A percentile compares a stretch with the other conserved stretches of the same genome.
Evolutionary conservation across 2,113 vertebrate genomes (phyloP).

Genomic region (Pangasianodon gigas): DNA sequence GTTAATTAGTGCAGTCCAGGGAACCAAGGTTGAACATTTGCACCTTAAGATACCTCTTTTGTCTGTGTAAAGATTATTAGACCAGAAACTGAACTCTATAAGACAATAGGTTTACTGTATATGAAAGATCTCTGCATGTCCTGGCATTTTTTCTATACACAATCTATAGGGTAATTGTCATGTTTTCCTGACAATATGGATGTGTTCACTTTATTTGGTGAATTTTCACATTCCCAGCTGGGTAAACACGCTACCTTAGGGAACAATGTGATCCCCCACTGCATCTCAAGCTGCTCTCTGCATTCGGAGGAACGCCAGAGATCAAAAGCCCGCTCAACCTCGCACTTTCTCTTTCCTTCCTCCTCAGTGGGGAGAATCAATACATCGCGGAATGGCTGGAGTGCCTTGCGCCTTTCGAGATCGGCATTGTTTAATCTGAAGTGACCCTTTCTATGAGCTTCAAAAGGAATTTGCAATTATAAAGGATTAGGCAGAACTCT

Average conservation of each 20-base stretch:
- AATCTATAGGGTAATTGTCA: too few relatives aligned
- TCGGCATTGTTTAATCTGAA: constrained; percentile 26
- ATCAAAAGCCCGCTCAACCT: constrained; percentile 1
- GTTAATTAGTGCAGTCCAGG: neutral
- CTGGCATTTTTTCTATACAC: neutral
- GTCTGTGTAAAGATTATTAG: neutral
- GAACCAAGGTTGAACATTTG: neutral
- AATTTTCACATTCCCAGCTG: constrained; percentile 1
- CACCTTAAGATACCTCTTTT: neutral
- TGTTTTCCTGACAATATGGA: neutral
- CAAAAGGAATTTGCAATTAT: constrained; percentile 8
- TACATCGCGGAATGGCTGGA: constrained; percentile 1
- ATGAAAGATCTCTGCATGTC: neutral
- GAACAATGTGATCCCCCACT: constrained; percentile 10
- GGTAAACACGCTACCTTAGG: constrained; percentile 26
- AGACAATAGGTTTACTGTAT: neutral
- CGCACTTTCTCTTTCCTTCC: constrained; percentile 12
- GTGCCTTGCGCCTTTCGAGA: constrained; percentile 16
- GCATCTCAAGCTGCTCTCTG: constrained; percentile 24
- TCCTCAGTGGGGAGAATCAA: constrained; percentile 28
- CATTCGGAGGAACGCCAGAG: constrained; percentile 16
- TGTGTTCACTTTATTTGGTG: neutral
- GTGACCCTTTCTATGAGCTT: constrained; percentile 23
- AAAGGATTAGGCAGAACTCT: neutral
- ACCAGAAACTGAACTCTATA: neutral